phyloP scores from a whole-genome alignment of 2,113 vertebrate species.

The Sapajus apella region DNA sequence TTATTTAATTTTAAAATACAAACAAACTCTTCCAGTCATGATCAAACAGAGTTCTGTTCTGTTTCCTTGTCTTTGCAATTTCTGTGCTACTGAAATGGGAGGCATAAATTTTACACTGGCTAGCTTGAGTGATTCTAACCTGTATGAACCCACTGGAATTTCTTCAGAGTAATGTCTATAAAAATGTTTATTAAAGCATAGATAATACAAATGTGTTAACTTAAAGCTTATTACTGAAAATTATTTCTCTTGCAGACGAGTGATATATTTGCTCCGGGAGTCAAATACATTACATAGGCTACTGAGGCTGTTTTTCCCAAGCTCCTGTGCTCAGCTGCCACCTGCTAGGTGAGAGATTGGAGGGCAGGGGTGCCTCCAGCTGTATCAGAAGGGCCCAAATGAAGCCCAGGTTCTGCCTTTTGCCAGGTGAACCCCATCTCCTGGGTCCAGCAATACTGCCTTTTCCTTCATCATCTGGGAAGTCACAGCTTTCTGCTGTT shows the following conservation, averaged over 20 bases:
- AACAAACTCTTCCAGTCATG: background rate
- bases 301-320: background rate
- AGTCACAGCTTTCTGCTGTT: background rate
- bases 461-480: background rate
- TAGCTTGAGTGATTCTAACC: background rate
- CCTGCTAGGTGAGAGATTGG: background rate
- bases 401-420: background rate
- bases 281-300: background rate
- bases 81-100: background rate
- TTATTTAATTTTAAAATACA: background rate
- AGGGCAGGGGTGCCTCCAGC: fast-evolving
- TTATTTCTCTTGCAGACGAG: background rate
- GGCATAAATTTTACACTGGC: fast-evolving
- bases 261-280: background rate
- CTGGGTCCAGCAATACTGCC: background rate
- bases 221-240: background rate
- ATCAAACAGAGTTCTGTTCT: background rate
- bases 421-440: background rate
- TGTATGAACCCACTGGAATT: background rate
- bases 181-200: background rate
- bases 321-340: background rate
- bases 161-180: background rate
- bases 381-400: background rate
- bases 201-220: background rate
- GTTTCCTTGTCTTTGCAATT: background rate